Conservation (phyloP, 2,797 vertebrate genomes). For the Cebuella pygmaea region DNA sequence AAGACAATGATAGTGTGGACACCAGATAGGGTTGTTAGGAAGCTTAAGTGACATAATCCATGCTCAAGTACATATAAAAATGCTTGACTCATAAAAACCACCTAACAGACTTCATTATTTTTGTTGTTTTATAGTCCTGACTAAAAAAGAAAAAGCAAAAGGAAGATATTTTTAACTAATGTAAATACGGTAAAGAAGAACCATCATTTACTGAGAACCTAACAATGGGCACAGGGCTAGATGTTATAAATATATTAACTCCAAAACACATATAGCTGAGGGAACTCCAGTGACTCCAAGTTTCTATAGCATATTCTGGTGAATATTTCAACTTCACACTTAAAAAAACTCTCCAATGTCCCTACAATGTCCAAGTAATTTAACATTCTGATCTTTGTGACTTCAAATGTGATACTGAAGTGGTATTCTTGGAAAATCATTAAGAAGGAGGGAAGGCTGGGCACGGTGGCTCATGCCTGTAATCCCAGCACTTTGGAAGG, state of each 20-base stretch:
- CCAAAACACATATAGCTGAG: background rate
- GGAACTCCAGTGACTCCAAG: background rate
- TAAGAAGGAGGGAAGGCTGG: background rate
- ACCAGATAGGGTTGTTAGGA: background rate
- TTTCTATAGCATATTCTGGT: background rate
- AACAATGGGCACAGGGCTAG: background rate
- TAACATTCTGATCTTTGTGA: constrained; percentile 8
- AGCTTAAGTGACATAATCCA: background rate
- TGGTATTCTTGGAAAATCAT: background rate
- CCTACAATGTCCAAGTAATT: background rate
- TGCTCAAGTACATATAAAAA: background rate
- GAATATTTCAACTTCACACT: background rate
- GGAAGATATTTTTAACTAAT: background rate
- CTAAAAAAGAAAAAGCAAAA: background rate
- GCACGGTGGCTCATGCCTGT: no score
- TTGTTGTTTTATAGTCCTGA: background rate
- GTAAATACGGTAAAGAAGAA: background rate
- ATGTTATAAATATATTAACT: background rate
- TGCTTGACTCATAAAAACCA: background rate
- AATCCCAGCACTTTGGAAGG: no score
- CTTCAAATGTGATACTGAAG: constrained; percentile 11
- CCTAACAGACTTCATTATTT: background rate
- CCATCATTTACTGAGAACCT: background rate
- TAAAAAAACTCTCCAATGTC: background rate
- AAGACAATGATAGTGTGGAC: background rate